Evolutionary conservation across 2,888 invertebrate species (phyloP), one percentile per base, ranked within the genome.

Genomic region (Anaspis maculata): DNA sequence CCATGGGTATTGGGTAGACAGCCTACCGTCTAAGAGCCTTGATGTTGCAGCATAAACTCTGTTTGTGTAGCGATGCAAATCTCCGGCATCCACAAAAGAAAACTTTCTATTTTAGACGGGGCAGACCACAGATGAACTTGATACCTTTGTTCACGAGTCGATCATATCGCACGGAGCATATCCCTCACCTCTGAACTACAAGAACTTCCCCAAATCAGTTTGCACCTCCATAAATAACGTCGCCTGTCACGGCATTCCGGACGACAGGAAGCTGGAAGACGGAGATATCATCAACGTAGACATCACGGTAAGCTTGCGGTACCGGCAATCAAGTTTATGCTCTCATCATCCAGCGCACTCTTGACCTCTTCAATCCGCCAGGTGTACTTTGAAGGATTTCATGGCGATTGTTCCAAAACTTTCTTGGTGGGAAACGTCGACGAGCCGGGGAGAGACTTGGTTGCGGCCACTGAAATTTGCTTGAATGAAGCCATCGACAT

Each of bases 211-310:
- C 2, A 92, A 92, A 57, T 91, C 91, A 38, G 74, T 89, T 2
- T 92, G 92, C 58, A 92, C 92, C 1, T 88, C 90, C 11, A 79
- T 92, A 0, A 94, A 94, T 59, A 88, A 91, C 67, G 83, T 92
- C 0, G 85, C 82, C 12, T 90, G 89, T 46, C 94, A 95, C 69
- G 95, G 94, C 2, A 91, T 96, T 52, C 95, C 95, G 1, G 91
- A 94, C 59, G 71, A 78, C 53, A 72, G 90, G 45, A 75, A 74
- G n/a, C 65, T 96, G 25, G 59, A 73, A 44, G 72, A 85, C 67
- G 94, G 94, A 3, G 95, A 96, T 61, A 86, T 91, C 38, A 70
- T 95, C 15, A 92, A 89, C 66, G 77, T 95, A 27, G 95, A 95
- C 67, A 73, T 95, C 23, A 90, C 92, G 10, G 92, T 91, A 67